A percentile compares a stretch with the other conserved stretches of the same genome.
Evolutionary conservation across 2,888 invertebrate species (phyloP).

Genomic region (Alloscopus bannaensis): DNA sequence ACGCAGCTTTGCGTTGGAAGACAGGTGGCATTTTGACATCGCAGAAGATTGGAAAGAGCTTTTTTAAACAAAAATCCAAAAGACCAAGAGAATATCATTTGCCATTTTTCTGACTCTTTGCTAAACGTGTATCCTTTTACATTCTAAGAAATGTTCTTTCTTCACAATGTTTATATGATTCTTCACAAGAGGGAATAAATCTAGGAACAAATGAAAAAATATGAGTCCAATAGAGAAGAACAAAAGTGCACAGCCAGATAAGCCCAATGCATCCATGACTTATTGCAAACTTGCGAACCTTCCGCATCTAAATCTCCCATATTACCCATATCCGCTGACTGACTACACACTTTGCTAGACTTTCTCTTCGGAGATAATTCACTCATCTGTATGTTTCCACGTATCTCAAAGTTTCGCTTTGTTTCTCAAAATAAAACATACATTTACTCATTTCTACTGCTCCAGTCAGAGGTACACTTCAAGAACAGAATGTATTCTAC

Average conservation of each 20-base stretch:
- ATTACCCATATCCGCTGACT: not conserved
- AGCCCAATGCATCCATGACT: constrained; percentile 7
- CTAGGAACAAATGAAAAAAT: constrained; percentile 39
- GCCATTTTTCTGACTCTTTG: not conserved
- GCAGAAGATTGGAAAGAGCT: not conserved
- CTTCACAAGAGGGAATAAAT: constrained; percentile 28
- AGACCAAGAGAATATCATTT: not conserved
- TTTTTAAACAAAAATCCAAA: too few relatives aligned
- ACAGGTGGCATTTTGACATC: not conserved
- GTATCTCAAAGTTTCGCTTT: constrained; percentile 7
- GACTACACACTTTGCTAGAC: not conserved
- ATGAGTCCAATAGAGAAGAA: constrained; percentile 15
- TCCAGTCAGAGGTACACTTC: too few relatives aligned
- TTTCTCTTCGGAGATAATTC: constrained; percentile 1
- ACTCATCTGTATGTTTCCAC: constrained; percentile 27
- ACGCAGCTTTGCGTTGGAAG: too few relatives aligned
- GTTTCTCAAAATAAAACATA: too few relatives aligned
- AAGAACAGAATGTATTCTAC: too few relatives aligned
- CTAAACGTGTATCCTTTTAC: constrained; percentile 1
- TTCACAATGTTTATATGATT: too few relatives aligned
- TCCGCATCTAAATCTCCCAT: not conserved
- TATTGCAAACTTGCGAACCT: too few relatives aligned
- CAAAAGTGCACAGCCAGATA: not conserved
- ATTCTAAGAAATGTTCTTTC: too few relatives aligned
- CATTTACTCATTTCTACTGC: too few relatives aligned